These are phyloP conservation scores for Hirundo rustica DNA, from an alignment of 2,797 vertebrate species.

Conservation along the genomic window DNA sequence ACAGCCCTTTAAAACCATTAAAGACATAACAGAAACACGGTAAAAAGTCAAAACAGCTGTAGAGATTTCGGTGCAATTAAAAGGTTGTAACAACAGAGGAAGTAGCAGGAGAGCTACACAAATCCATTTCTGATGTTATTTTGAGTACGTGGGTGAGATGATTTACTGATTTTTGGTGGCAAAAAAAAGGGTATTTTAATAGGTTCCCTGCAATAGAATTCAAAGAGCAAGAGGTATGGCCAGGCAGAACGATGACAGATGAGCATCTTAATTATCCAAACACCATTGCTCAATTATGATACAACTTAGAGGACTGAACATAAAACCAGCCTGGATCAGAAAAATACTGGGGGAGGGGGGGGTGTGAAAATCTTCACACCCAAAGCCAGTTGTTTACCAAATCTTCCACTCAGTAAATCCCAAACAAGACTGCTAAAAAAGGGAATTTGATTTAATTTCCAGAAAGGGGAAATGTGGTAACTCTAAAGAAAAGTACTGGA, in stretches of 20 bases:
- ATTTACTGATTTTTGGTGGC: not conserved
- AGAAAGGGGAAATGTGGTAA: not conserved
- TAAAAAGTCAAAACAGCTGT: constrained; percentile 9
- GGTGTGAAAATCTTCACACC: not conserved
- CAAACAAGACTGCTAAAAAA: not conserved
- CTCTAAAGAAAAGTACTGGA: not conserved
- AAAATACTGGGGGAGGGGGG: not conserved
- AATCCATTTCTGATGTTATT: constrained; percentile 21
- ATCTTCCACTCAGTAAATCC: not conserved
- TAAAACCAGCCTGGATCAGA: not conserved
- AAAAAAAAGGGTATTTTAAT: not conserved
- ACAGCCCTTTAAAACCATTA: constrained; percentile 30
- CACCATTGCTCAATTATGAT: constrained; percentile 14
- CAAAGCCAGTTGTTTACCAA: not conserved
- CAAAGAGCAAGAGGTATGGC: not conserved
- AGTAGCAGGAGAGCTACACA: not conserved
- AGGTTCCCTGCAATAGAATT: not conserved
- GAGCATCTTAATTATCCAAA: constrained; percentile 3
- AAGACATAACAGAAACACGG: not conserved
- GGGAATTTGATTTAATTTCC: not conserved
- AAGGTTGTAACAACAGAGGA: constrained; percentile 14
- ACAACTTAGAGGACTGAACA: not conserved
- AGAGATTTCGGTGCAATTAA: constrained; percentile 1
- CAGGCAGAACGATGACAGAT: constrained; percentile 14
- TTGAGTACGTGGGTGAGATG: not conserved